A percentile compares a stretch with the other conserved stretches of the same genome.
phyloP scores from a whole-genome alignment of 2,113 vertebrate genomes.

The Perccottus glenii region DNA sequence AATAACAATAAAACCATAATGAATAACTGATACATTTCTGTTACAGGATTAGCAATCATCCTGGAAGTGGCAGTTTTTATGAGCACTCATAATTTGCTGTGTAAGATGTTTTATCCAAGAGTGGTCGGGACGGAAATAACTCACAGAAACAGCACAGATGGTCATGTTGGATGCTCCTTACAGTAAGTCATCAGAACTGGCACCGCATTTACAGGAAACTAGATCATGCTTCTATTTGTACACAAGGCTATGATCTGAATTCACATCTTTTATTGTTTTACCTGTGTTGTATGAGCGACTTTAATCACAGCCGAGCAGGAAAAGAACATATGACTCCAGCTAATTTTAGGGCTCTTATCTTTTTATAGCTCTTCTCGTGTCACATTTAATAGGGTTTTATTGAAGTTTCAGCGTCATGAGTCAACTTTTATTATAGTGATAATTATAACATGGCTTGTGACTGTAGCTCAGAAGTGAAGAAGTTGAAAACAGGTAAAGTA shows the following conservation, averaged over 20 bases:
- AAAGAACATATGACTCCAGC: conserved; percentile 51
- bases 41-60: conserved; percentile 9
- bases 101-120: background rate
- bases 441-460: background rate
- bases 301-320: conserved; percentile 44
- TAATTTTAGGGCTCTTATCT: conserved; percentile 47
- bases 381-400: conserved; percentile 49
- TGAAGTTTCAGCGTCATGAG: conserved; percentile 30
- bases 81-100: background rate
- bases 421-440: conserved; percentile 11
- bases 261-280: conserved; percentile 22
- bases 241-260: conserved; percentile 24
- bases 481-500: too few species aligned
- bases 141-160: conserved; percentile 1
- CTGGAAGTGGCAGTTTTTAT: conserved; percentile 8
- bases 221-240: conserved; percentile 33
- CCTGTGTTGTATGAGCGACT: conserved; percentile 11
- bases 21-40: background rate
- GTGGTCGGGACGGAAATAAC: background rate
- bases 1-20: conserved; percentile 41
- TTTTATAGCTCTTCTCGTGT: conserved; percentile 49
- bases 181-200: conserved; percentile 10
- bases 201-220: background rate
- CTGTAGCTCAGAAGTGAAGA: too few species aligned
- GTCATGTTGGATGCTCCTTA: background rate